phyloP scores from a whole-genome alignment of 2,888 invertebrate genomes.

The Loripinus fragilis region DNA sequence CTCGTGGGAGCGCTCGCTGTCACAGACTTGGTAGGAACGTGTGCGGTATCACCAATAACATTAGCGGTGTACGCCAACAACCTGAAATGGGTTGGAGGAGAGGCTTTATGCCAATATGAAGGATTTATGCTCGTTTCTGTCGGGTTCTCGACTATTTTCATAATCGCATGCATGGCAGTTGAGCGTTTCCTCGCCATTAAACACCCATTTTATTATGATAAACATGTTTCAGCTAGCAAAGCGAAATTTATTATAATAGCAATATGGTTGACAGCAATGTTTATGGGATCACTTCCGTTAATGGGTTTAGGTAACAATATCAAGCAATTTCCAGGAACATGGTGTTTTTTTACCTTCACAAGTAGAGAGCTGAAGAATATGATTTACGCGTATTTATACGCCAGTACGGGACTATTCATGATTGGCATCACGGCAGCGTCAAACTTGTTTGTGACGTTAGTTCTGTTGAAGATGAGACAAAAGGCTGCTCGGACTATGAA shows the following conservation, averaged over 20 bases:
- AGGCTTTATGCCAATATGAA: conserved; percentile 78
- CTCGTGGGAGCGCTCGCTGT: conserved; percentile 79
- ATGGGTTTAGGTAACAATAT: conserved; percentile 81
- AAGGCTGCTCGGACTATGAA: conserved; percentile 57
- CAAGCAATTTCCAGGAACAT: conserved; percentile 81
- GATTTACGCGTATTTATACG: conserved; percentile 77
- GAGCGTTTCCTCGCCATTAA: conserved; percentile 80
- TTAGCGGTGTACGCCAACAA: conserved; percentile 70
- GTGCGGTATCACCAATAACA: conserved; percentile 74
- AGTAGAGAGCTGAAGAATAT: conserved; percentile 66
- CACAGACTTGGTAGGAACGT: conserved; percentile 80
- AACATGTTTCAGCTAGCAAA: conserved; percentile 65
- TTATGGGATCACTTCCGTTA: conserved; percentile 77
- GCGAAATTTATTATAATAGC: conserved; percentile 66
- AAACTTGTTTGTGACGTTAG: conserved; percentile 72
- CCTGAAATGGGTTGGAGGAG: conserved; percentile 75
- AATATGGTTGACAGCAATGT: conserved; percentile 71
- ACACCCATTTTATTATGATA: conserved; percentile 77
- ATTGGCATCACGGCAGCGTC: conserved; percentile 71
- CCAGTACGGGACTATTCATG: conserved; percentile 74
- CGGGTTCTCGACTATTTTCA: conserved; percentile 78
- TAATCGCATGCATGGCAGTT: conserved; percentile 81
- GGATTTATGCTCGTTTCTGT: conserved; percentile 80
- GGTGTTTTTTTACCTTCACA: conserved; percentile 83
- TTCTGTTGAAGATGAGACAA: conserved; percentile 73